phyloP scores from a whole-genome alignment of 2,888 invertebrate species.

The Epirrhoe tristata region DNA sequence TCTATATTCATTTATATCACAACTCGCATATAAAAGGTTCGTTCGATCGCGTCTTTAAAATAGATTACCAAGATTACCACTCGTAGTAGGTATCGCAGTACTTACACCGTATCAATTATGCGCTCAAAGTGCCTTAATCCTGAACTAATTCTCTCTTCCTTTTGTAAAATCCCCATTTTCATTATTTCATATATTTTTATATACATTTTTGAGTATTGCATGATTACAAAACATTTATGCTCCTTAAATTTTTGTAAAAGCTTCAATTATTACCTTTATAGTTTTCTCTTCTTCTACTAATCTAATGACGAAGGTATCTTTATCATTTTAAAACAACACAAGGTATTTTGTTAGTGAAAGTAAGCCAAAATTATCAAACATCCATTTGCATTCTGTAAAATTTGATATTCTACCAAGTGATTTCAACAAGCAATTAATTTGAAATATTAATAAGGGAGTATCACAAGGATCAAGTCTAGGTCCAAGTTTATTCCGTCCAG shows the following conservation, averaged over 20 bases:
- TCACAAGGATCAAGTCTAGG: conserved; percentile 39
- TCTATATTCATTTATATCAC: no score
- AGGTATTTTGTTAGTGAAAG: not conserved
- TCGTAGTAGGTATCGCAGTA: conserved; percentile 26
- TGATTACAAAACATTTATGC: not conserved
- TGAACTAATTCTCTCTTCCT: conserved; percentile 45
- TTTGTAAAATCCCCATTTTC: conserved; percentile 38
- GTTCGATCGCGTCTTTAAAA: conserved; percentile 8
- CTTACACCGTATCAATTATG: conserved; percentile 41
- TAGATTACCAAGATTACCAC: conserved; percentile 16
- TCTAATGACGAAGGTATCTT: no score
- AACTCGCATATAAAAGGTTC: not conserved
- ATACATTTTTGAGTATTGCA: conserved; percentile 13
- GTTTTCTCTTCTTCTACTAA: no score
- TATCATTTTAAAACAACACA: not conserved
- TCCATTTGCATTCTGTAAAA: not conserved
- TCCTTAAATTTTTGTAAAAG: no score
- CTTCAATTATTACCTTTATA: no score
- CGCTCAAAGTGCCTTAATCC: conserved; percentile 50
- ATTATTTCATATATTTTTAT: conserved; percentile 37
- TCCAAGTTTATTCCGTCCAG: conserved; percentile 36
- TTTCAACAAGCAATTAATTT: conserved; percentile 26
- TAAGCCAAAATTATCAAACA: not conserved
- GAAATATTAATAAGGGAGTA: conserved; percentile 38
- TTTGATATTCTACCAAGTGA: conserved; percentile 4